phyloP scores from a whole-genome alignment of 2,797 vertebrate genomes.

The Sebastes elongatus region DNA sequence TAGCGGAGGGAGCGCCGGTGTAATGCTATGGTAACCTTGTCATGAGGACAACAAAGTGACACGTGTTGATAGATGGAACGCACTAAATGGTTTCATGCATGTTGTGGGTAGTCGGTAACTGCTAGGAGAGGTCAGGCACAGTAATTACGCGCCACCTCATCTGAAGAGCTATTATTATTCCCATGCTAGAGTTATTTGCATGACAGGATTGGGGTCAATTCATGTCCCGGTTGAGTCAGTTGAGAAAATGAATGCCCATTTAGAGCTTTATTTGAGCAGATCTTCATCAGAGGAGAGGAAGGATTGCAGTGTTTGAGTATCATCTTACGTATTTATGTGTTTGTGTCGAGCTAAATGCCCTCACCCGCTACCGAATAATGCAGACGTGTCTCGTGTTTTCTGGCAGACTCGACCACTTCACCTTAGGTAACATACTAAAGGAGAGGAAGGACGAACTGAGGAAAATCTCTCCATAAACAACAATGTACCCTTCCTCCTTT shows the following conservation, averaged over 20 bases:
- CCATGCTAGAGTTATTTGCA: conserved; percentile 68
- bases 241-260: conserved; percentile 71
- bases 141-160: conserved; percentile 76
- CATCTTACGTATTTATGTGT: conserved; percentile 16
- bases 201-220: conserved; percentile 71
- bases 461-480: conserved; percentile 33
- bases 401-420: conserved; percentile 12
- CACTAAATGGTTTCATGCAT: conserved; percentile 65
- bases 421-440: conserved; percentile 8
- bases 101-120: conserved; percentile 62
- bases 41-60: conserved; percentile 69
- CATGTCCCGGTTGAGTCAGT: conserved; percentile 56
- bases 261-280: conserved; percentile 59
- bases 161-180: conserved; percentile 72
- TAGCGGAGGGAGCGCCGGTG: conserved; percentile 25
- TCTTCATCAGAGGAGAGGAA: conserved; percentile 40
- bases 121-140: conserved; percentile 64
- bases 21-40: conserved; percentile 78
- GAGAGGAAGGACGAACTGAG: conserved; percentile 30
- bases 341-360: neutral
- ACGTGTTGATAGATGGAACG: conserved; percentile 71
- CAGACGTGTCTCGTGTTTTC: conserved; percentile 14
- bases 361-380: conserved; percentile 1
- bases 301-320: conserved; percentile 12
- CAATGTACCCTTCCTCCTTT: conserved; percentile 34